phyloP scores from a whole-genome alignment of 2,888 invertebrate genomes.

The Romanomermis culicivorax region DNA sequence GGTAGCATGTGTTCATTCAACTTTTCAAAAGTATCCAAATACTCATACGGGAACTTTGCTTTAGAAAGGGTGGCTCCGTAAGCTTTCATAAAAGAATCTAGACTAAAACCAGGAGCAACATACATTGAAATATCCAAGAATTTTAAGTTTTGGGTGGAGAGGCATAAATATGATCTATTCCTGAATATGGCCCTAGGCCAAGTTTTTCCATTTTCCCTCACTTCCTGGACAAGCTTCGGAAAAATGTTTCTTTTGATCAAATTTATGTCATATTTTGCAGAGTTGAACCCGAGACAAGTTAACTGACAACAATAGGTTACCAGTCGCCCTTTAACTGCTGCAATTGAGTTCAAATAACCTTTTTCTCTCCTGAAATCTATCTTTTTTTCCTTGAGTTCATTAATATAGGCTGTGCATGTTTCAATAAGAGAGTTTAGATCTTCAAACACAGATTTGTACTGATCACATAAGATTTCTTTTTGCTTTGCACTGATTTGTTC shows the following conservation, averaged over 20 bases:
- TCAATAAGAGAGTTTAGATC: neutral
- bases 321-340: neutral
- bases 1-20: neutral
- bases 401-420: neutral
- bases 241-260: slow-evolving; percentile 1
- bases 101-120: neutral
- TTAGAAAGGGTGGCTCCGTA: neutral
- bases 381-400: neutral
- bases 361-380: neutral
- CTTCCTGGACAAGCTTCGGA: slow-evolving; percentile 1
- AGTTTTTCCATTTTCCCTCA: neutral
- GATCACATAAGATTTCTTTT: neutral
- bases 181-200: neutral
- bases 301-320: neutral
- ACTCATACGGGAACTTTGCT: slow-evolving; percentile 5
- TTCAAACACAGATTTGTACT: neutral
- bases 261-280: slow-evolving; percentile 5
- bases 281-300: slow-evolving; percentile 2
- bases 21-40: slow-evolving; percentile 2
- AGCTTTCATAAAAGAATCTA: neutral
- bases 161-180: neutral
- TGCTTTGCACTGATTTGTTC: neutral
- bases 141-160: neutral
- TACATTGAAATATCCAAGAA: neutral
- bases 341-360: neutral